Evolutionary conservation across 30 jellyfish, hydroid and myxozoan genomes (phyloP), one percentile per base, ranked within the genome.

Genomic region (Pseudorhiza aurosa): DNA sequence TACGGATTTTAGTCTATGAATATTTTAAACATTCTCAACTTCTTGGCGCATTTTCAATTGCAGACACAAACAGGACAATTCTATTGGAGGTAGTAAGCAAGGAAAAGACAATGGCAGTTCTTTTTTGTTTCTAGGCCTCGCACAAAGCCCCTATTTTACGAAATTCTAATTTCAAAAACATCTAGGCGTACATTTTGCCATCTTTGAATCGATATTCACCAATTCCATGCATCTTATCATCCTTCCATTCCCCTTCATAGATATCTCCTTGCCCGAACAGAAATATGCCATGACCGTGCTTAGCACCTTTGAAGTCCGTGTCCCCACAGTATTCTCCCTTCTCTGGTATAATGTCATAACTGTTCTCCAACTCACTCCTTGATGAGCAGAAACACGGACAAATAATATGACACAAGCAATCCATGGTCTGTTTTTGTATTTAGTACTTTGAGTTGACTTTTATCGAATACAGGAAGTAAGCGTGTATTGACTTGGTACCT

Each of bases 191-290:
- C 91, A 80, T 80, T 25, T 65, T 53, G 11, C 91, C 91, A 55
- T 80, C 75, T 9, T 39, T 25, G 43, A 80, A 80, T 19, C 91
- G 59, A 51, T 80, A 80, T 26, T 80, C 91, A 19, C 91, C 91
- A 36, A 80, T 49, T 24, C 91, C 91, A 55, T 80, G 84, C 71
- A 55, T 80, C 53, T 80, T 64, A 53, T 65, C 91, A 18, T 80
- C 49, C 42, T 65, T 80, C 91, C 91, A 80, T 27, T 80, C 84
- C 12, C 91, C 91, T 40, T 80, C 91, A 40, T 80, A 80, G 18
- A 80, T 64, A 58, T 80, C 91, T 47, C 91, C 91, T 32, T 80
- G 71, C 0, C 32, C 56, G 35, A 58, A 80, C 26, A 36, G 57
- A 29, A 62, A 80, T 17, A 53, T 65, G 22, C 91, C 91, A 64